These are phyloP conservation scores for Xestia c-nigrum DNA, from an alignment of 2,888 invertebrate species.

Conservation along the genomic window DNA sequence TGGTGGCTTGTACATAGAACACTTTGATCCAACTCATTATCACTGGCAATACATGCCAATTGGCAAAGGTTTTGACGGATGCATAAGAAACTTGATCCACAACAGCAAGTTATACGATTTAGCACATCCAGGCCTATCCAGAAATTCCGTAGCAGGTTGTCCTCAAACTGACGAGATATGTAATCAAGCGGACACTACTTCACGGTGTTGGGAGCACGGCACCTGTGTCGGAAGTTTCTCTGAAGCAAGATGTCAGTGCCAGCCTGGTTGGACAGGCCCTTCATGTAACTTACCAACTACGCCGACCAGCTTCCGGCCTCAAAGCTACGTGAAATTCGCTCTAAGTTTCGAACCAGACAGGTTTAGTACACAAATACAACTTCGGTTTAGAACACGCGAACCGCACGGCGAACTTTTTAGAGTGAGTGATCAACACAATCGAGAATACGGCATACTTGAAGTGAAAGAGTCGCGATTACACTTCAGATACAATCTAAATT, in stretches of 20 bases:
- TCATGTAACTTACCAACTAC: slow-evolving; percentile 96
- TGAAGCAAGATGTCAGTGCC: slow-evolving; percentile 97
- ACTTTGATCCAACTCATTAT: slow-evolving; percentile 96
- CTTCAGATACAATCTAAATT: slow-evolving; percentile 98
- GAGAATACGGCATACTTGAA: slow-evolving; percentile 98
- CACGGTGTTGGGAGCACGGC: slow-evolving; percentile 98
- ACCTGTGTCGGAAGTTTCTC: slow-evolving; percentile 97
- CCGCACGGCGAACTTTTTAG: slow-evolving; percentile 98
- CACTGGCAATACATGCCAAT: slow-evolving; percentile 98
- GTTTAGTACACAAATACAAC: slow-evolving; percentile 97
- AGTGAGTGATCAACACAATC: slow-evolving; percentile 97
- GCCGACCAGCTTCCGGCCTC: slow-evolving; percentile 97
- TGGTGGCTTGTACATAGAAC: slow-evolving; percentile 97
- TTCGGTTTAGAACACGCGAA: slow-evolving; percentile 98
- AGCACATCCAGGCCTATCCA: slow-evolving; percentile 96
- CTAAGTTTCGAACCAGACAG: slow-evolving; percentile 98
- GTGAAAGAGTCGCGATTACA: slow-evolving; percentile 97
- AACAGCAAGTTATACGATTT: slow-evolving; percentile 99
- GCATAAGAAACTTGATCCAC: slow-evolving; percentile 98
- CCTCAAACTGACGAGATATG: slow-evolving; percentile 98
- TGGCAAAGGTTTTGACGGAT: slow-evolving; percentile 98
- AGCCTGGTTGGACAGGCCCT: slow-evolving; percentile 98
- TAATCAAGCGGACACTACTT: slow-evolving; percentile 95
- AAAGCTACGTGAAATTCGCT: slow-evolving; percentile 99
- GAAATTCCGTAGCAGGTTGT: slow-evolving; percentile 97